These are phyloP conservation scores for Plebejus argus DNA, from an alignment of 2,888 invertebrate species.

Conservation along the genomic window DNA sequence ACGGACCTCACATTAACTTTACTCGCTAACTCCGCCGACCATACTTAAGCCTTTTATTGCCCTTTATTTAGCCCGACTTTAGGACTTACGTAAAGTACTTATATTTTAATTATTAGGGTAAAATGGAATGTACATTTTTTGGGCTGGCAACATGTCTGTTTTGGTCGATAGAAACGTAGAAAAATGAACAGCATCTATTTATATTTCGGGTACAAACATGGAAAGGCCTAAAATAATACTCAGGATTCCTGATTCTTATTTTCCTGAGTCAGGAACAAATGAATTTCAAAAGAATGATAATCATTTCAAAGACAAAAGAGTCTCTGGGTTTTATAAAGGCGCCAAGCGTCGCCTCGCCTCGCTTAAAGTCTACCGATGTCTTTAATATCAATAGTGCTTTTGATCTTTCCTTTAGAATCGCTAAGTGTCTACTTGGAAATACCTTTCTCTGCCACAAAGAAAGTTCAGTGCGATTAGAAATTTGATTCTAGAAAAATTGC, in stretches of 20 bases:
- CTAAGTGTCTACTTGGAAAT: neutral
- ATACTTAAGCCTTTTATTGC: constrained; percentile 23
- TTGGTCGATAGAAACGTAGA: neutral
- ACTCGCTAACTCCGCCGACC: neutral
- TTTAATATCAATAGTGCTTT: constrained; percentile 14
- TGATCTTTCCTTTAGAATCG: constrained; percentile 11
- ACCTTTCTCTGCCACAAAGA: constrained; percentile 10
- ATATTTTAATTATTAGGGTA: constrained; percentile 26
- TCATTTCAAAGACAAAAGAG: neutral
- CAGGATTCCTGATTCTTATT: too few species aligned
- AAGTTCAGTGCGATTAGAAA: neutral
- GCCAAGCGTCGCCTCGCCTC: neutral
- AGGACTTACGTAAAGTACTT: constrained; percentile 7
- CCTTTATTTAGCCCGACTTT: neutral
- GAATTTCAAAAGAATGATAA: neutral
- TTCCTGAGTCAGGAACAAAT: neutral
- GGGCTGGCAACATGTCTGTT: neutral
- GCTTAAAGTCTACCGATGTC: neutral
- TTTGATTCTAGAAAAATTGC: neutral
- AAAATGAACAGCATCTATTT: neutral
- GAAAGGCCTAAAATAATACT: neutral
- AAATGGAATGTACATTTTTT: neutral
- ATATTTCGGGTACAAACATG: neutral
- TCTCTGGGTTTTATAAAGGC: neutral
- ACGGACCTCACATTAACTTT: neutral